A percentile compares a stretch with the other conserved stretches of the same genome.
These are phyloP conservation scores for Bursaphelenchus mucronatus DNA, from an alignment of 1,140 invertebrate species.

Conservation along the genomic window DNA sequence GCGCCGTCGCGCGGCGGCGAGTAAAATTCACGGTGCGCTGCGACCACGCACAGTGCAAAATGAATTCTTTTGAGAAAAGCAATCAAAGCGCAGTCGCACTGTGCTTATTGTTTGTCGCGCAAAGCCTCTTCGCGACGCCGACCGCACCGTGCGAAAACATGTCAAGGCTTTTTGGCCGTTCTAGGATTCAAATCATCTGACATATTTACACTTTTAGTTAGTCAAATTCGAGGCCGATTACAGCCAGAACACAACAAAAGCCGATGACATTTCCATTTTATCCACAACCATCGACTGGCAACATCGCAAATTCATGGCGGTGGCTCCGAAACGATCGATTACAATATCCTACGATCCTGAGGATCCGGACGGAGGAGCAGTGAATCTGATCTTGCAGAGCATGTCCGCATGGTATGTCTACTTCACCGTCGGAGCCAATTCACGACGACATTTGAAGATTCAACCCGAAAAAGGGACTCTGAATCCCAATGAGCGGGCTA, in stretches of 20 bases:
- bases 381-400: conserved; percentile 12
- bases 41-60: too few relatives aligned
- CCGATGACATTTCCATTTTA: conserved; percentile 1
- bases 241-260: too few relatives aligned
- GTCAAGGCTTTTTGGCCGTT: too few relatives aligned
- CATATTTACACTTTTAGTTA: background rate
- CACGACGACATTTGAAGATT: background rate
- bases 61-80: too few relatives aligned
- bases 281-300: conserved; percentile 12
- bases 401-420: conserved; percentile 18
- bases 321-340: conserved; percentile 18
- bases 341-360: conserved; percentile 4
- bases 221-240: conserved; percentile 16
- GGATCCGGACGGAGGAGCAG: background rate
- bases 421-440: conserved; percentile 14
- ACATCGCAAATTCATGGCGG: conserved; percentile 7
- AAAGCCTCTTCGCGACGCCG: too few relatives aligned
- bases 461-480: conserved; percentile 1
- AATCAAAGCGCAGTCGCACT: too few relatives aligned
- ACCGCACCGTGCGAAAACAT: too few relatives aligned
- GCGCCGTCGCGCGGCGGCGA: too few relatives aligned
- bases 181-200: too few relatives aligned
- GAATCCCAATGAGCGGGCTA: background rate
- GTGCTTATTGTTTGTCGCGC: too few relatives aligned
- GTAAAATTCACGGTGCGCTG: too few relatives aligned